Evolutionary conservation across 2,113 vertebrate species (phyloP).

Genomic region (Galbula dea): DNA sequence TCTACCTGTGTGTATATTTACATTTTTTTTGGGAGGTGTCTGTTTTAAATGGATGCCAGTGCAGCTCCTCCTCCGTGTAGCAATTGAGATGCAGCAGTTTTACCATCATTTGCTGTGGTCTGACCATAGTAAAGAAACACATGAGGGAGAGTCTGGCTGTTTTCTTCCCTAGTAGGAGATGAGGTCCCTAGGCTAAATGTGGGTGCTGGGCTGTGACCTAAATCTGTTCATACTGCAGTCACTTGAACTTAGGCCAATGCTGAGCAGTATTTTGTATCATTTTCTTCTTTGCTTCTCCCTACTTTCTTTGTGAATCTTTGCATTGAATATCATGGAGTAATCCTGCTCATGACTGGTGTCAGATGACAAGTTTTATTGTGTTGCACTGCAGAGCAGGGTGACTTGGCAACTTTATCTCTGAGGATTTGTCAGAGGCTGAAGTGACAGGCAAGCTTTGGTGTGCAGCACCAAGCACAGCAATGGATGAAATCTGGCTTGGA

Average conservation of each 20-base stretch:
- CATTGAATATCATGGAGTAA: not conserved
- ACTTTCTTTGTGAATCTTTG: not conserved
- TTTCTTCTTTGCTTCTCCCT: not conserved
- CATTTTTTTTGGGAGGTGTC: not conserved
- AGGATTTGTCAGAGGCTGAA: conserved; percentile 34
- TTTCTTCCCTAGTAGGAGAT: not conserved
- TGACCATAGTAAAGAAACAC: not conserved
- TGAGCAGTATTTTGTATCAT: not conserved
- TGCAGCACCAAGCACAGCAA: not conserved
- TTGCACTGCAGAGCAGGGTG: not conserved
- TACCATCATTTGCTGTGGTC: not conserved
- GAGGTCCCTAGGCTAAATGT: not conserved
- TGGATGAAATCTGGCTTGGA: not conserved
- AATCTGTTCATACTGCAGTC: not conserved
- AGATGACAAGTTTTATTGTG: not conserved
- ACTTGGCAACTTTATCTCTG: conserved; percentile 25
- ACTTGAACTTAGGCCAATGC: not conserved
- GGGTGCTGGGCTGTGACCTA: not conserved
- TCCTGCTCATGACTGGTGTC: not conserved
- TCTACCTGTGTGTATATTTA: not conserved
- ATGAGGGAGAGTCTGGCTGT: not conserved
- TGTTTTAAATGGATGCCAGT: not conserved
- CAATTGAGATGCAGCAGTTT: not conserved
- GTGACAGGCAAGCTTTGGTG: not conserved
- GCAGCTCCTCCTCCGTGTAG: not conserved